Evolutionary conservation across 1,140 invertebrate genomes (phyloP).

Genomic region (Heterodera schachtii): DNA sequence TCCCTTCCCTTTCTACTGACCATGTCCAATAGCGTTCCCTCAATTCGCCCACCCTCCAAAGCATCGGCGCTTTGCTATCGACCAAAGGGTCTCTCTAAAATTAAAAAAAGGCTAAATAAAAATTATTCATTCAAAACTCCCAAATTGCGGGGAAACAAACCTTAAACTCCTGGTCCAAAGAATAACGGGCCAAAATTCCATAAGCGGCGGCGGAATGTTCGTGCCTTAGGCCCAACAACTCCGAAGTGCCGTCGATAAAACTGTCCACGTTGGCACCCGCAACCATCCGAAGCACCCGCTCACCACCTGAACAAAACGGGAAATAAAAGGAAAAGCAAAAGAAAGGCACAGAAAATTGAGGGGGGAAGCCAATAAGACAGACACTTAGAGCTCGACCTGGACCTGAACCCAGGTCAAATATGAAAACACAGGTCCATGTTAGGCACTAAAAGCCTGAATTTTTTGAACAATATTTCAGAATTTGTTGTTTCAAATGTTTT

Average conservation of each 20-base stretch:
- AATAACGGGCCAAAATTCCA: conserved; percentile 66
- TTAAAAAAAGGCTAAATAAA: neutral
- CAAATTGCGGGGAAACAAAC: conserved; percentile 34
- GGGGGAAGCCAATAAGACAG: too few relatives aligned
- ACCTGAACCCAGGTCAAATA: too few relatives aligned
- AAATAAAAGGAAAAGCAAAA: neutral
- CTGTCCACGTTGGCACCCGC: conserved; percentile 64
- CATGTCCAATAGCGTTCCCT: conserved; percentile 68
- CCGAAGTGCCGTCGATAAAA: conserved; percentile 59
- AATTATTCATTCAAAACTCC: too few relatives aligned
- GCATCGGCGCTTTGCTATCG: conserved; percentile 66
- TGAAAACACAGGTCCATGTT: too few relatives aligned
- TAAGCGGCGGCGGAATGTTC: conserved; percentile 66
- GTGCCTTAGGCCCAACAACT: conserved; percentile 62
- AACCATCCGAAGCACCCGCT: conserved; percentile 60
- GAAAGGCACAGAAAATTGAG: too few relatives aligned
- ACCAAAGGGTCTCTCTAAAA: conserved; percentile 65
- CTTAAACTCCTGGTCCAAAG: conserved; percentile 59
- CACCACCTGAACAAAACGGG: conserved; percentile 52
- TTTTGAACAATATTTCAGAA: too few relatives aligned
- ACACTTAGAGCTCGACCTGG: too few relatives aligned
- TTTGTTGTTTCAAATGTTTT: too few relatives aligned
- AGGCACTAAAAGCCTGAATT: too few relatives aligned
- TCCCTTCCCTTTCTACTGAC: conserved; percentile 30
- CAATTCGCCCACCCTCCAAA: conserved; percentile 66